Base-by-base conservation (phyloP, 35 echinoderm and acorn worm genomes). In the Stichopus chloronotus region DNA sequence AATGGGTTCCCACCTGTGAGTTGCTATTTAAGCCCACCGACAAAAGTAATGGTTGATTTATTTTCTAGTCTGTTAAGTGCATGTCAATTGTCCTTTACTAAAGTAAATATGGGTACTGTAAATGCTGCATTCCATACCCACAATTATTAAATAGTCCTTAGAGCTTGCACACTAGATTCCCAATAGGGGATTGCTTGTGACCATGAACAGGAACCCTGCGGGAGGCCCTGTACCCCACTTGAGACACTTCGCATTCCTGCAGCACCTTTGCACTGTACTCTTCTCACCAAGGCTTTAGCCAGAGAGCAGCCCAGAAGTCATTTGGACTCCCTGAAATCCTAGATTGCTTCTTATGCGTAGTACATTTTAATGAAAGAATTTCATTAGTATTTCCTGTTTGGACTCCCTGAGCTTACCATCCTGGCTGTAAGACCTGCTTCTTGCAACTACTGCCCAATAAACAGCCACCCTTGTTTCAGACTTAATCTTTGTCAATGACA, bases 221-320 rank as follows among this genome's bases (percentile, higher is more conserved):
- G 24, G 71, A 76, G 4, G 71, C 71, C 63, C 71, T 23, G 71
- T n/a, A 76, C 71, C 71, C 11, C 71, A 76, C 71, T 12, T 76
- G 71, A 76, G 71, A 76, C 71, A 76, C 71, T 76, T 76, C 71
- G 24, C 71, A 76, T 76, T 76, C 71, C 71, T 76, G 71, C 71
- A n/a, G 71, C 71, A 76, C 71, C 71, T 76, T 76, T 76, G 71
- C 71, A 76, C 71, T 76, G 71, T 76, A 76, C 24, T n/a, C 4
- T 76, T 76, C 11, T 76, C 78, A 80, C 16, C 59, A 63, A 63
- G 59, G 59, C 59, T 63, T 63, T 2, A 63, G 59, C 59, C 59
- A 63, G 59, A 63, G 59, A 63, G 1, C 59, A 63, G 59, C 4
- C 59, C 16, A 63, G 59, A 4, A 63, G 59, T 63, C 59, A 1